These are phyloP conservation scores for Pleuronectes platessa DNA, from an alignment of 2,113 vertebrate species.

Conservation along the genomic window DNA sequence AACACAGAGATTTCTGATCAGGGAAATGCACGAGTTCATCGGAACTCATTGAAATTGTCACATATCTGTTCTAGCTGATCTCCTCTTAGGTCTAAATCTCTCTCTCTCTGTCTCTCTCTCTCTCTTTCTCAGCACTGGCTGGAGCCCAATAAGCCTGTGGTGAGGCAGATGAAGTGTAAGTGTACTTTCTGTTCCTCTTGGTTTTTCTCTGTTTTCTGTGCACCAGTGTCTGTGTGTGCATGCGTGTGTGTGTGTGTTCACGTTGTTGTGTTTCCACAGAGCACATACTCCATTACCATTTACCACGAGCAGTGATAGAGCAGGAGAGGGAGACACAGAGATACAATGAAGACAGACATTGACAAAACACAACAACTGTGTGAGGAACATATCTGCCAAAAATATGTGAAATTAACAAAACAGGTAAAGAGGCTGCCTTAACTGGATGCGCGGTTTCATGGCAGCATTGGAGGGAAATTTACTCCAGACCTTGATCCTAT, in stretches of 20 bases:
- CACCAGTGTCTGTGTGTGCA: not conserved
- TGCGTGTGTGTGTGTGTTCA: not conserved
- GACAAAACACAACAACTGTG: too few relatives aligned
- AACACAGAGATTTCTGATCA: not conserved
- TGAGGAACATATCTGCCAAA: too few relatives aligned
- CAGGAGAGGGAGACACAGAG: too few relatives aligned
- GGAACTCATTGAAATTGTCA: not conserved
- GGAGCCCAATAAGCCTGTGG: conserved; percentile 94
- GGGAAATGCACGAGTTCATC: not conserved
- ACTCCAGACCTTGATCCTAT: not conserved
- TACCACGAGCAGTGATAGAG: too few relatives aligned
- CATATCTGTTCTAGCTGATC: not conserved
- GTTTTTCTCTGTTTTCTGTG: conserved; percentile 11
- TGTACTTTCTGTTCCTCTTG: conserved; percentile 61
- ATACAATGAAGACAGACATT: too few relatives aligned
- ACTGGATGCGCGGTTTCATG: not conserved
- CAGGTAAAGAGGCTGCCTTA: too few relatives aligned
- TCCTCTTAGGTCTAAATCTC: not conserved
- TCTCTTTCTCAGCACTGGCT: conserved; percentile 92
- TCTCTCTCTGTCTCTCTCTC: not conserved
- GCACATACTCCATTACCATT: too few relatives aligned
- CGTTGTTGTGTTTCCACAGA: not conserved
- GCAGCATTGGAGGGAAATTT: too few relatives aligned
- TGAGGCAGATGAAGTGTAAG: conserved; percentile 99
- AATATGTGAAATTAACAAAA: too few relatives aligned